Base-by-base conservation (phyloP, 2,888 invertebrate species). In the Augiades crinisus region DNA sequence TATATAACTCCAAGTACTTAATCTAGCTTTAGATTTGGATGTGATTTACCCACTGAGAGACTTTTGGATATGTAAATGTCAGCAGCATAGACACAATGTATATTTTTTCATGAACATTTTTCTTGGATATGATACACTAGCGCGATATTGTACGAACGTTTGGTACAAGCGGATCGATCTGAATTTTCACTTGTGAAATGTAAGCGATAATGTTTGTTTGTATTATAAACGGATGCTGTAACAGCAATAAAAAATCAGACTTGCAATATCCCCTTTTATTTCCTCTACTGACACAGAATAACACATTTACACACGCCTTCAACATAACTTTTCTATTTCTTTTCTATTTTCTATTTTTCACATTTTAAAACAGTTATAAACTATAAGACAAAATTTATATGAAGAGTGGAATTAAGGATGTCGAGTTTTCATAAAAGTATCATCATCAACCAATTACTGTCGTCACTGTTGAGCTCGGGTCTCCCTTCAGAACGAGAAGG, bases 221-320 rank as follows among this genome's bases (percentile, higher is more conserved):
- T 88, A 82, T 75, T 72, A 75, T 79, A 80, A 82, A 83, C 73
- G 67, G 76, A 83, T 79, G 89, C 89, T 89, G 87, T 81, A 68
- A 86, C 84, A 87, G 89, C 89, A 89, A 90, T 89, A 86, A 89
- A 84, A 27, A 82, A 85, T 84, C 86, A 78, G 81, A 84, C 81
- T 78, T 81, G 75, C 62, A 69, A 57, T 58, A 62, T 56, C 64
- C 62, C 65, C 70, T 76, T 68, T 57, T 68, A 59, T 50, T 54
- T 24, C 8, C 24, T n/a, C 30, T 33, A 46, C 31, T 30, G 10
- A 30, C 30, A 3, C 6, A 30, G 3, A 10, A 12, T 12, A n/a
- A 1, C 12, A 12, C 2, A 4, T 1, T 30, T 12, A 12, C 12
- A n/a, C n/a, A 24, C 19, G 3, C 3, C 19, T 5, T 19, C 5